Evolutionary conservation across 2,113 vertebrate genomes (phyloP).

Genomic region (Equus quagga): DNA sequence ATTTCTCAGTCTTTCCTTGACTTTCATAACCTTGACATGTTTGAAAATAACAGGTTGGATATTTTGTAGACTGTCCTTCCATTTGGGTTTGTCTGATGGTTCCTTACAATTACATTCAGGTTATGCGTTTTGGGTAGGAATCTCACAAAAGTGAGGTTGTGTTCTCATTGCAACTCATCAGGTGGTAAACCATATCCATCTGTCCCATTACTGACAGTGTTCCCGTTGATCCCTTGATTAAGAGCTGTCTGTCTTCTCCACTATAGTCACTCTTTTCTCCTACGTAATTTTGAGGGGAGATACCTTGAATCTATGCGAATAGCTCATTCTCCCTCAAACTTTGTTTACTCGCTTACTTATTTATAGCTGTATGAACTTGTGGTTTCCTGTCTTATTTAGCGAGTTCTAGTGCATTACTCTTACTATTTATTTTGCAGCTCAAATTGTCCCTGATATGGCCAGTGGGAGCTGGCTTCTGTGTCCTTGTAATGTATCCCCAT

Average conservation of each 20-base stretch:
- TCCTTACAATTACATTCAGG: neutral
- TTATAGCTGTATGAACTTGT: neutral
- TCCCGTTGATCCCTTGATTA: too few relatives aligned
- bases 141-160: too few relatives aligned
- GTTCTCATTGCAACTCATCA: neutral
- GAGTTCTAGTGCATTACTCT: neutral
- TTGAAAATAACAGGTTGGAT: neutral
- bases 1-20: neutral
- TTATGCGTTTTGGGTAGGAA: neutral
- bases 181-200: fast-evolving
- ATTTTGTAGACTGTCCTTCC: neutral
- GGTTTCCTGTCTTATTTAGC: neutral
- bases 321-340: neutral
- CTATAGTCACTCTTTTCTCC: neutral
- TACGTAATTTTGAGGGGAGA: neutral
- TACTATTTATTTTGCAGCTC: neutral
- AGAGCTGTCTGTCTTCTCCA: neutral
- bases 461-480: neutral
- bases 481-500: neutral
- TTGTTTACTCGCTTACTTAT: neutral
- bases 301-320: neutral
- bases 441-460: neutral
- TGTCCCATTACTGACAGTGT: fast-evolving
- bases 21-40: neutral
- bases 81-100: neutral